Base-by-base conservation (phyloP, 2,797 vertebrate genomes). In the Atherinosoma microstoma region DNA sequence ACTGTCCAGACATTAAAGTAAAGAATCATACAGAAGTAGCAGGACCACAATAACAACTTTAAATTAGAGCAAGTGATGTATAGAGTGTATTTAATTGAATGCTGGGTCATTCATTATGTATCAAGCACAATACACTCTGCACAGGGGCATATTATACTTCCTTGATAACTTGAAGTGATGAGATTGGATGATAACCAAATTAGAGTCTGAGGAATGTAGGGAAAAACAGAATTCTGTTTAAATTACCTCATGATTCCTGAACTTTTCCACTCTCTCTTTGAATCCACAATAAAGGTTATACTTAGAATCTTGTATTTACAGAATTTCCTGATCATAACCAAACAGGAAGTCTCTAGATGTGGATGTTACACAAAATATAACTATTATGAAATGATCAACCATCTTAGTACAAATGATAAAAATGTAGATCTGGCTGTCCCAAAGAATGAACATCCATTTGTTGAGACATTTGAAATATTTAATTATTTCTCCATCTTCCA, bases 71-170 rank as follows among this genome's bases (percentile, higher is more conserved):
- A 53, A 13, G 68, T 84, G 82, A 92, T 86, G 71, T 80, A 87
- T 87, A 79, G 76, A 84, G 77, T 84, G 77, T 75, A 82, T 85
- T 82, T 80, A 84, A 89, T 90, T 91, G 74, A 90, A 93, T 85
- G 79, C 77, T 65, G 73, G 73, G 77, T 88, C 83, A 87, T 91
- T 88, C 42, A 80, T 90, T 88, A 89, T 84, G 72, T 74, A 89
- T 81, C 70, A 69, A 70, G 65, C 35, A 61, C 35, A 59, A 89
- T 78, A 63, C 66, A 67, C 79, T 70, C 69, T 57, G 42, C 67
- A 74, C 70, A 32, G 74, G 73, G 75, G 64, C 78, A 66, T 70
- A 74, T 78, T 75, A 84, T 85, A 80, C 77, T 78, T 85, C 87
- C 80, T 90, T 79, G 67, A 67, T 64, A n/a, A n/a, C 60, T 62